Evolutionary conservation across 2,797 vertebrate genomes (phyloP).

Genomic region (Falco naumanni): DNA sequence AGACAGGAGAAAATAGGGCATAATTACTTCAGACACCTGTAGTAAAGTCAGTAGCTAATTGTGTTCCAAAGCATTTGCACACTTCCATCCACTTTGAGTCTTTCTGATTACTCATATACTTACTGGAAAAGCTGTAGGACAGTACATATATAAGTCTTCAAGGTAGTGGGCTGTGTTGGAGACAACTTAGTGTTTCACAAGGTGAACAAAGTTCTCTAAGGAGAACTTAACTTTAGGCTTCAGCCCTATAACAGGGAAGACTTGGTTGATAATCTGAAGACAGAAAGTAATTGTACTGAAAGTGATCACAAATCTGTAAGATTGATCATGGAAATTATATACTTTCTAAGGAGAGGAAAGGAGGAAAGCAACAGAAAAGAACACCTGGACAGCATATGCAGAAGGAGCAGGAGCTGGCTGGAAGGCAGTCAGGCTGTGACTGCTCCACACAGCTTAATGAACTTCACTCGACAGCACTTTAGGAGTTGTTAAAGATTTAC

Average conservation of each 20-base stretch:
- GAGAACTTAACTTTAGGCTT: neutral
- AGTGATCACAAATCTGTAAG: neutral
- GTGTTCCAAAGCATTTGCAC: neutral
- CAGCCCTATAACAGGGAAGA: neutral
- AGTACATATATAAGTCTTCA: neutral
- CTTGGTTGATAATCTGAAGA: neutral
- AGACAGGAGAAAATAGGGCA: neutral
- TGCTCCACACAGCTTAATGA: neutral
- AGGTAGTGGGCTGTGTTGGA: neutral
- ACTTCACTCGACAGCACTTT: neutral
- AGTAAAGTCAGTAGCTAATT: neutral
- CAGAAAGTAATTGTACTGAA: neutral
- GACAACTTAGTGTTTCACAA: neutral
- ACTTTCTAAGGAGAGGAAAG: neutral
- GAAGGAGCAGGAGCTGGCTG: neutral
- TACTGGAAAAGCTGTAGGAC: neutral
- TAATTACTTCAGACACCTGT: neutral
- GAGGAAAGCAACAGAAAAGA: neutral
- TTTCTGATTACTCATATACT: neutral
- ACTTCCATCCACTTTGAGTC: neutral
- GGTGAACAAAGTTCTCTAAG: neutral
- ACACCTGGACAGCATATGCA: neutral
- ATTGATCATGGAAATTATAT: neutral
- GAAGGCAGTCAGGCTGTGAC: neutral
- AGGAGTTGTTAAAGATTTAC: neutral